phyloP scores from a whole-genome alignment of 2,888 invertebrate species.

The Clistopyga incitator region DNA sequence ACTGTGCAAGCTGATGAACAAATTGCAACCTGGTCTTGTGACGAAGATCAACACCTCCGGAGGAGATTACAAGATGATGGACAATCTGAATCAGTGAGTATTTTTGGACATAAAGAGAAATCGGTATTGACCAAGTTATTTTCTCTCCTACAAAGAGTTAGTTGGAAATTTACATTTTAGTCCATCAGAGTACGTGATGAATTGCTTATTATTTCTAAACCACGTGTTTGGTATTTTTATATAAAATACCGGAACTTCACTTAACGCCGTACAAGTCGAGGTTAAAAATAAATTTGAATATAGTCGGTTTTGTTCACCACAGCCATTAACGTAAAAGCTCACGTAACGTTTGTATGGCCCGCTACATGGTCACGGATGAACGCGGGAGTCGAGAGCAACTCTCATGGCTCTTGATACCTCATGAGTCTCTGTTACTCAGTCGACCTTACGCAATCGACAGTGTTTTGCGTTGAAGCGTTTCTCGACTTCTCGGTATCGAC shows the following conservation, averaged over 20 bases:
- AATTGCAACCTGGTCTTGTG: slow-evolving; percentile 93
- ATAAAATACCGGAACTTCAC: too few species aligned
- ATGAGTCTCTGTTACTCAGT: slow-evolving; percentile 76
- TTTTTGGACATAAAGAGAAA: neutral
- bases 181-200: too few species aligned
- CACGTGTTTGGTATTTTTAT: too few species aligned
- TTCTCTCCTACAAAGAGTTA: neutral
- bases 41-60: slow-evolving; percentile 93
- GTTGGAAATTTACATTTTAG: too few species aligned
- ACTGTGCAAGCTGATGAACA: slow-evolving; percentile 95
- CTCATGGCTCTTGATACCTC: slow-evolving; percentile 57
- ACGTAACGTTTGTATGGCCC: slow-evolving; percentile 31
- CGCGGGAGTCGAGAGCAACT: slow-evolving; percentile 11
- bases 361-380: neutral
- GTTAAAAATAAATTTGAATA: slow-evolving; percentile 3
- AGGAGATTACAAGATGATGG: slow-evolving; percentile 98
- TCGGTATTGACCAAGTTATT: neutral
- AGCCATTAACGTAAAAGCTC: neutral
- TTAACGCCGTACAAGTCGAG: neutral
- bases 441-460: slow-evolving; percentile 83
- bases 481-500: slow-evolving; percentile 67
- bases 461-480: slow-evolving; percentile 75
- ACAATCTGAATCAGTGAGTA: slow-evolving; percentile 95
- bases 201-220: too few species aligned
- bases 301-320: neutral